Percentiles rank a stretch among this genome's conserved stretches.
Evolutionary conservation across 2,888 invertebrate species (phyloP).

Genomic region (Rhingia campestris): DNA sequence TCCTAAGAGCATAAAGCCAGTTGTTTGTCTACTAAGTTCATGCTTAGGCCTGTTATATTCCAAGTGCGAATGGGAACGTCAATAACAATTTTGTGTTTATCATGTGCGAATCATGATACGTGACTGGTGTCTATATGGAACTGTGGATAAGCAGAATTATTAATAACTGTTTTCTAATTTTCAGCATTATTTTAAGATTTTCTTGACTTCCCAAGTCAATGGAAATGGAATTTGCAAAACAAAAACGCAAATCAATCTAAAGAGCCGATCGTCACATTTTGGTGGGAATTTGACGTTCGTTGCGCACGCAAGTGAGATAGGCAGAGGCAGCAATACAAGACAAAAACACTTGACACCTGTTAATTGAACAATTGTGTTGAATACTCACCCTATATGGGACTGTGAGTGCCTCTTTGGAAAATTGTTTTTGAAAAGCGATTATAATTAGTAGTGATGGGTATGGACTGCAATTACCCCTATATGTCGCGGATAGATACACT

Average conservation of each 20-base stretch:
- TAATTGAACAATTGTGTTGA: slow-evolving; percentile 68
- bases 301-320: slow-evolving; percentile 10
- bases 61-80: too few species aligned
- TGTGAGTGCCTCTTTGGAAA: slow-evolving; percentile 1
- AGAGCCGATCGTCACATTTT: not conserved
- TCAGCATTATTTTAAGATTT: too few species aligned
- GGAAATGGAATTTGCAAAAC: slow-evolving; percentile 7
- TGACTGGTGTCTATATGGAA: too few species aligned
- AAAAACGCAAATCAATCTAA: slow-evolving; percentile 39
- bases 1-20: too few species aligned
- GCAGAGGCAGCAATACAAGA: not conserved
- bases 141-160: too few species aligned
- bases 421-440: slow-evolving; percentile 33
- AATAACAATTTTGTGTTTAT: too few species aligned
- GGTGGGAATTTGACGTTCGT: slow-evolving; percentile 13
- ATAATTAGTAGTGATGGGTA: slow-evolving; percentile 27
- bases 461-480: slow-evolving; percentile 34
- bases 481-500: not conserved
- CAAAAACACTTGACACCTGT: slow-evolving; percentile 66
- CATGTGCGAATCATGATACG: too few species aligned
- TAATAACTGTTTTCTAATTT: too few species aligned
- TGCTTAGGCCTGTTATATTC: too few species aligned
- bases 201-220: too few species aligned
- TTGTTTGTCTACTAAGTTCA: too few species aligned
- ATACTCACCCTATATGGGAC: slow-evolving; percentile 35